A percentile compares a stretch with the other conserved stretches of the same genome.
These are phyloP conservation scores for Gasterosteus aculeatus DNA, from an alignment of 2,113 vertebrate species.

Conservation along the genomic window DNA sequence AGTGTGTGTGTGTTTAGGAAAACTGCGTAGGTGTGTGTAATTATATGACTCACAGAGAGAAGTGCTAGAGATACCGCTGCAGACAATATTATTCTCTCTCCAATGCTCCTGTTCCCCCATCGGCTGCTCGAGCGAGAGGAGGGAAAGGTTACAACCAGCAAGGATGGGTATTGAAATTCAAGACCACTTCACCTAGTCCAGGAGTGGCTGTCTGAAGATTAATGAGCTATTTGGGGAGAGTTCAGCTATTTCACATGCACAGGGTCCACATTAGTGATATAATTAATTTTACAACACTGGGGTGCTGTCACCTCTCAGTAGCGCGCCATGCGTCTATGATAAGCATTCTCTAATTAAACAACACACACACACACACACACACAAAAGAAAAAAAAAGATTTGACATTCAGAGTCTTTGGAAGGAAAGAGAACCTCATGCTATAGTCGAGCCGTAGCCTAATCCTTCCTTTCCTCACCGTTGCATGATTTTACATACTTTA, in stretches of 20 bases:
- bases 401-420: slow-evolving; percentile 76
- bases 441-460: slow-evolving; percentile 16
- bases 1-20: slow-evolving; percentile 51
- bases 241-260: slow-evolving; percentile 85
- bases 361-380: slow-evolving; percentile 57
- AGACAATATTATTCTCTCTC: slow-evolving; percentile 74
- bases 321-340: slow-evolving; percentile 78
- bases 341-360: slow-evolving; percentile 89
- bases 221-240: slow-evolving; percentile 87
- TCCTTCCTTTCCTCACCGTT: slow-evolving; percentile 43
- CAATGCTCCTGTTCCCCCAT: slow-evolving; percentile 43
- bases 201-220: slow-evolving; percentile 86
- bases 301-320: slow-evolving; percentile 82
- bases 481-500: slow-evolving; percentile 66
- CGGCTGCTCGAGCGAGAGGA: slow-evolving; percentile 47
- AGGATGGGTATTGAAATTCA: slow-evolving; percentile 79
- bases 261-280: slow-evolving; percentile 81
- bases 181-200: slow-evolving; percentile 77
- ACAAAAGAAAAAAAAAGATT: slow-evolving; percentile 53
- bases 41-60: slow-evolving; percentile 67
- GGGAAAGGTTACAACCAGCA: slow-evolving; percentile 66
- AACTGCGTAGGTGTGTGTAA: slow-evolving; percentile 73
- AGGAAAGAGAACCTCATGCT: slow-evolving; percentile 52
- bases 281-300: slow-evolving; percentile 90
- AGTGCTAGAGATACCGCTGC: slow-evolving; percentile 61